Base-by-base conservation (phyloP, 2,888 invertebrate genomes). In the Rhagophthalmus giganteus region DNA sequence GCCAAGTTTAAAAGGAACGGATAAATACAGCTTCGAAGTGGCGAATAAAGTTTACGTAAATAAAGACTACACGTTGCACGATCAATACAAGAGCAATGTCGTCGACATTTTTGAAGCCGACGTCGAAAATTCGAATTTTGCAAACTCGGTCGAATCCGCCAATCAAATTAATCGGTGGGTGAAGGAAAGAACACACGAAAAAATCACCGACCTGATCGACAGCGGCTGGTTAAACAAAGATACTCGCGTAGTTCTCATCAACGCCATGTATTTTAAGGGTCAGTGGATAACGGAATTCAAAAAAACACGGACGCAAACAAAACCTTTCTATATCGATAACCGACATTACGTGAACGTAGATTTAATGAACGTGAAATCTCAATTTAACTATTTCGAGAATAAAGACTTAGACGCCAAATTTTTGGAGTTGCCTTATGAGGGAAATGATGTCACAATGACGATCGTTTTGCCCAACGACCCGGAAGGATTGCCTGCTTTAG, bases 11-110 rank as follows among this genome's bases (percentile, higher is more conserved):
- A 57, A 55, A 16, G 50, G 34, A n/a, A 51, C 44, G 5, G 40
- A 53, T 11, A 59, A 63, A 2, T 40, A 61, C 20, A 20, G 4
- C 3, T 20, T 20, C 7, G 20, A 20, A 20, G 3, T 66, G 0
- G 70, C 72, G 4, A 72, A 72, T 49, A 85, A 84, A 58, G 75
- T 91, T 3, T 92, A 83, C 66, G 73, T 85, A 0, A 80, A 80
- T 59, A 33, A 67, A 4, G 76, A 76, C 1, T 78, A 81, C 37
- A 67, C 75, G 7, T 60, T 89, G 1, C 75, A 80, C 9, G 64
- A 78, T 0, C 67, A 75, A 11, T 83, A 84, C 55, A 77, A 80
- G 58, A 73, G 77, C 4, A 72, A 83, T 28, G 82, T 88, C 0
- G 64, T 75, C 5, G 76, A 81, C 13, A 74, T 81, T 26, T 90